Base-by-base conservation (phyloP, 2,797 vertebrate species). In the Silurus aristotelis region DNA sequence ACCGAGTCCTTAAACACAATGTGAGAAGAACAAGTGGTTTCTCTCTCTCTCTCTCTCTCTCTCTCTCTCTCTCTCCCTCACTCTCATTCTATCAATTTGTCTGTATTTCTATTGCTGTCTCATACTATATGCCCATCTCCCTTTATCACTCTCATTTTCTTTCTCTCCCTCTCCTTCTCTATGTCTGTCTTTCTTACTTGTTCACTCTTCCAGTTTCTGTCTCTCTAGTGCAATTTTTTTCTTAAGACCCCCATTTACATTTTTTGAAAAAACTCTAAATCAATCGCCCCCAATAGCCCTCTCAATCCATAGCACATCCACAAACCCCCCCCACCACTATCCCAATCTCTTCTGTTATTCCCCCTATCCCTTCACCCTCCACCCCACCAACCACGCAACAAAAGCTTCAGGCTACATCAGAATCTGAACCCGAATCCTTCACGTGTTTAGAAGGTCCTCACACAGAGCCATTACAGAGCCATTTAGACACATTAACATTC, bases 401-500 rank as follows among this genome's bases (percentile, higher is more conserved):
- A n/a, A 17, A 64, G 17, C 31, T 61, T 79, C 20, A 15, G n/a
- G 6, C 55, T 48, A 61, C 72, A 55, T 63, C 38, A 43, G 31
- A 80, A 31, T 56, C 61, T 55, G 61, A 13, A 22, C 19, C 20
- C 19, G 31, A 48, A 13, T 0, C 12, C 2, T 38, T 38, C 58
- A 25, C n/a, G 1, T 22, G 56, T 79, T 61, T 61, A 22, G 43
- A 48, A 76, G 27, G 60, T 46, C 43, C 38, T 55, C 12, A 15
- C 46, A 86, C 63, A 67, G 80, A 52, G 22, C 61, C 63, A 86
- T 86, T 77, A 86, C 82, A 22, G 25, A 82, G 80, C 61, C 52
- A 82, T 86, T 86, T 82, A 82, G 85, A 61, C 3, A 22, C 80
- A 81, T 85, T 86, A 82, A 82, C 77, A 68, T 13, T 31, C 14